Base-by-base conservation (phyloP, 2,797 vertebrate species). In the Brotogeris chrysoptera region DNA sequence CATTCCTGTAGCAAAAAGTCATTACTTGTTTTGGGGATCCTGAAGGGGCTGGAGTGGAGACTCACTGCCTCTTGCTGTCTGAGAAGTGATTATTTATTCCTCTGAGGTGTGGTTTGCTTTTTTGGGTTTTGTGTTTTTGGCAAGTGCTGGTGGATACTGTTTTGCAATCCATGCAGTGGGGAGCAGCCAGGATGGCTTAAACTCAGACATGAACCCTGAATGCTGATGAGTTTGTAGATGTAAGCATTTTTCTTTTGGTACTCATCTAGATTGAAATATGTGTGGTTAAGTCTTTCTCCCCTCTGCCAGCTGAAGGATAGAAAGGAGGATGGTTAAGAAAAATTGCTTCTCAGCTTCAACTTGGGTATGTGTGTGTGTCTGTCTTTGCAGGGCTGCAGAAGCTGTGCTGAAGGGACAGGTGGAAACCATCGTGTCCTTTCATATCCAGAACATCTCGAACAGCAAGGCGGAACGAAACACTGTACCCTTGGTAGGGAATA, bases 381-480 rank as follows among this genome's bases (percentile, higher is more conserved):
- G 81, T 97, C 91, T 97, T 95, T 97, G 92, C 98, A 99, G 99
- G 98, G 99, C 99, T 97, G 99, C 99, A 93, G 99, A 99, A 98
- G 98, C 99, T 81, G 99, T 99, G 93, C 97, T 99, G 96, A 99
- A 99, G 94, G 99, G 99, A 96, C 99, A 99, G 93, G 99, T 98
- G 91, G 99, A 99, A 98, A 99, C 99, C 86, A 99, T 99, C 1
- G 99, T 99, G 96, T 98, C 98, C 98, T 99, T 99, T 98, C 99
- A 99, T 96, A 99, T 99, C 98, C 99, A 99, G 98, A 99, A 99
- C 98, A 99, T 99, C 98, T 99, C 99, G 91, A 99, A 98, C 98
- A 98, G 98, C 98, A 99, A 99, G 98, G 98, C 97, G 24, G 98
- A 99, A 96, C 99, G 99, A 98, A 98, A 98, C 98, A 98, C 99